phyloP scores from a whole-genome alignment of 2,888 invertebrate genomes.

The Drosophila barbarae region DNA sequence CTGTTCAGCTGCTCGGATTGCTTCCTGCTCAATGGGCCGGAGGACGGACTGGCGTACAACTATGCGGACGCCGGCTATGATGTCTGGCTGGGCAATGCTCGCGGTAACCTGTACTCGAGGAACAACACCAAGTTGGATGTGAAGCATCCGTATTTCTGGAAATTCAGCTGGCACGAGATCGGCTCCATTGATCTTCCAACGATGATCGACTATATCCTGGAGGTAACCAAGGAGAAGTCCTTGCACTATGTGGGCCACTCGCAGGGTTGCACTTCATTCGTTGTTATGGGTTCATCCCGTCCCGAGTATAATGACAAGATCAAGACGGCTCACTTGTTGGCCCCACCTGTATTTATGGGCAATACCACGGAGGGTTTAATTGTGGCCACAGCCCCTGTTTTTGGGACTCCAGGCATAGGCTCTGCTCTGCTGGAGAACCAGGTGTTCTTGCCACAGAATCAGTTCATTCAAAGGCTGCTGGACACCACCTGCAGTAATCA shows the following conservation, averaged over 20 bases:
- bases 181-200: conserved; percentile 83
- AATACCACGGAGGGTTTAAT: conserved; percentile 81
- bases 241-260: conserved; percentile 84
- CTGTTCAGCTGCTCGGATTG: conserved; percentile 84
- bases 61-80: conserved; percentile 81
- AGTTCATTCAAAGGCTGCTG: conserved; percentile 59
- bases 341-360: conserved; percentile 85
- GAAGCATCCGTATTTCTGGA: conserved; percentile 73
- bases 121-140: conserved; percentile 79
- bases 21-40: conserved; percentile 86
- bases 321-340: conserved; percentile 81
- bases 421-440: conserved; percentile 70
- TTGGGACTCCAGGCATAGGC: conserved; percentile 61
- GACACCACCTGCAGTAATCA: conserved; percentile 66
- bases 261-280: conserved; percentile 81
- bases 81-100: conserved; percentile 84
- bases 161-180: conserved; percentile 83
- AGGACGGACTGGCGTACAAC: conserved; percentile 82
- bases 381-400: conserved; percentile 75
- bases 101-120: conserved; percentile 84
- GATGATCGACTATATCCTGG: conserved; percentile 82
- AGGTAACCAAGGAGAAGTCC: conserved; percentile 79
- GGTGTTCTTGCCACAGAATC: conserved; percentile 81
- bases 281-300: conserved; percentile 79
- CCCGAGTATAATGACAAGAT: conserved; percentile 81